Conservation (phyloP, 2,888 invertebrate species). For the Drosophila mettleri region DNA sequence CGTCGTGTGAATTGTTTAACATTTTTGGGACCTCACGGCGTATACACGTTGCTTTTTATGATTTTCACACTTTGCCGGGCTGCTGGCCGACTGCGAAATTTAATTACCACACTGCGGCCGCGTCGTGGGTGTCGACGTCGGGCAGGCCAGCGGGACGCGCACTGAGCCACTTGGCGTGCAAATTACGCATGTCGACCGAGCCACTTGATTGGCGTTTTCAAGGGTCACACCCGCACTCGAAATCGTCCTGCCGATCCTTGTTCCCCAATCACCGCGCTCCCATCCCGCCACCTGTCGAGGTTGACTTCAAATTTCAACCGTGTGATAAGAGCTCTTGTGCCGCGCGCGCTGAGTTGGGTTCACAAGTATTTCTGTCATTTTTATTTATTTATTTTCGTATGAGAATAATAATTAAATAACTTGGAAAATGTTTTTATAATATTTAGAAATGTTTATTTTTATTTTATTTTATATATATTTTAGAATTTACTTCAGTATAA, state of each 20-base stretch:
- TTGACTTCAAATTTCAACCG: slow-evolving; percentile 26
- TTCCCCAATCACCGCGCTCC: background rate
- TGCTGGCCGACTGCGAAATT: slow-evolving; percentile 63
- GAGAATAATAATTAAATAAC: slow-evolving; percentile 2
- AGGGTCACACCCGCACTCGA: slow-evolving; percentile 65
- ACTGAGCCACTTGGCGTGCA: slow-evolving; percentile 70
- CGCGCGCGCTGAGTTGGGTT: slow-evolving; percentile 27
- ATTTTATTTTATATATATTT: too few species aligned
- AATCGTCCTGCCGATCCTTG: slow-evolving; percentile 11
- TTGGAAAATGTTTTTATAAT: too few species aligned
- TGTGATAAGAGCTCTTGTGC: slow-evolving; percentile 28
- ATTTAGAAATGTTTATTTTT: too few species aligned
- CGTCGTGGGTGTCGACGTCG: background rate
- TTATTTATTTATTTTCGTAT: background rate
- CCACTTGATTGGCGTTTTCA: slow-evolving; percentile 77
- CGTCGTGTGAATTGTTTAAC: slow-evolving; percentile 77
- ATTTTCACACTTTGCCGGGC: slow-evolving; percentile 72
- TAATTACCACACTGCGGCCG: slow-evolving; percentile 60
- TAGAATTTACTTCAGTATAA: too few species aligned
- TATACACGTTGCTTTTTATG: slow-evolving; percentile 74
- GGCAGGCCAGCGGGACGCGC: background rate
- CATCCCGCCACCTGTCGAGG: background rate
- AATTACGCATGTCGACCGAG: slow-evolving; percentile 75
- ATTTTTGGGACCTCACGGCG: slow-evolving; percentile 75
- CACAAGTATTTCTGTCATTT: background rate